Evolutionary conservation across 2,113 vertebrate species (phyloP).

Genomic region (Capra hircus): DNA sequence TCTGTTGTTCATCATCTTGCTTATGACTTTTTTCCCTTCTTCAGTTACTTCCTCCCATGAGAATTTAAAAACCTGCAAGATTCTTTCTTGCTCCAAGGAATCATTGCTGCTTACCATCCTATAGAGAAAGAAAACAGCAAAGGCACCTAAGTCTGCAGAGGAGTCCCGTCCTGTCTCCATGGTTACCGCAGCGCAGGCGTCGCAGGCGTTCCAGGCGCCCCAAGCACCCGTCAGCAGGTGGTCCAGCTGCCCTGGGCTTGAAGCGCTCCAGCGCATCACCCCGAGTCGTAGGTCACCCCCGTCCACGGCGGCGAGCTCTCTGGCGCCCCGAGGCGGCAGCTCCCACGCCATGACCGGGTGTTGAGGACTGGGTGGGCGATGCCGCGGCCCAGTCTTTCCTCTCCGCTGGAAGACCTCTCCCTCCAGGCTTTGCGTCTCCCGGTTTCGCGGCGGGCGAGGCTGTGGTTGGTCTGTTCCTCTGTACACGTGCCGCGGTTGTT

Average conservation of each 20-base stretch:
- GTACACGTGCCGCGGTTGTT: not conserved
- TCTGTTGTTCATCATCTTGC: not conserved
- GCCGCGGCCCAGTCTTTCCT: not conserved
- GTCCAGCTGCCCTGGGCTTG: no score
- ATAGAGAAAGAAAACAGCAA: not conserved
- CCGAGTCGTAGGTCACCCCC: not conserved
- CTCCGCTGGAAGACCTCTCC: not conserved
- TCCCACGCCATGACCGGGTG: not conserved
- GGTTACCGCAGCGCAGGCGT: no score
- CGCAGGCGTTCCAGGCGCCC: fast-evolving
- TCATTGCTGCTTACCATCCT: not conserved
- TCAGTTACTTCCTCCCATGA: not conserved
- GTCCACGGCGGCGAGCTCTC: not conserved
- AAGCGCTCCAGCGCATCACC: not conserved
- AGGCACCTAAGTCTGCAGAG: no score
- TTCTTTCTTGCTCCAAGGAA: not conserved
- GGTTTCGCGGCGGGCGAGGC: fast-evolving
- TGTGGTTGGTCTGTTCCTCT: not conserved
- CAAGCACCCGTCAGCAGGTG: not conserved
- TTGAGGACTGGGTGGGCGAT: not conserved
- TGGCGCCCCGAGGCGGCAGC: not conserved
- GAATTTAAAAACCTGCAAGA: not conserved
- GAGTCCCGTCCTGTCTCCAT: fast-evolving
- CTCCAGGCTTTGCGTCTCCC: not conserved
- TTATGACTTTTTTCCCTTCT: not conserved